These are phyloP conservation scores for Corbicula japonica DNA, from an alignment of 2,888 invertebrate species.

Conservation along the genomic window DNA sequence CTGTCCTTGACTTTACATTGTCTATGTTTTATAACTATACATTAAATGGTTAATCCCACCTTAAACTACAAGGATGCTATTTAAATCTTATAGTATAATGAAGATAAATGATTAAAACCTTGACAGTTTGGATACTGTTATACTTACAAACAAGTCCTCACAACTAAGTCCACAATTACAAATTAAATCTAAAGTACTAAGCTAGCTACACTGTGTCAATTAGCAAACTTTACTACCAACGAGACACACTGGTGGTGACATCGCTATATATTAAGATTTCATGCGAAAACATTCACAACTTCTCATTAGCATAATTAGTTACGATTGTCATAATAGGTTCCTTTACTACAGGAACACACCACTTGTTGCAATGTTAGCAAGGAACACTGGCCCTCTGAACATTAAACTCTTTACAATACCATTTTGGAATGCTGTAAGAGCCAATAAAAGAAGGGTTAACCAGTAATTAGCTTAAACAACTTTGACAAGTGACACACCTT, in stretches of 20 bases:
- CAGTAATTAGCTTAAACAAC: no score
- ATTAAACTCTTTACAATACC: background rate
- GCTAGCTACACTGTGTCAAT: background rate
- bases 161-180: background rate
- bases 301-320: conserved; percentile 17
- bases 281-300: conserved; percentile 6
- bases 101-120: background rate
- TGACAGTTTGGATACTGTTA: background rate
- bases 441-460: no score
- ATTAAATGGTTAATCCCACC: no score
- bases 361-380: background rate
- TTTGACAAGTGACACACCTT: no score
- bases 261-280: background rate
- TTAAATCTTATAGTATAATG: background rate
- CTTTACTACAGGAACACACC: conserved; percentile 9
- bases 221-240: no score
- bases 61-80: background rate
- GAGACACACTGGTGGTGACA: conserved; percentile 19
- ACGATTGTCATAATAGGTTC: conserved; percentile 4
- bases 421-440: background rate
- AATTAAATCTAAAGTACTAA: background rate
- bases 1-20: no score
- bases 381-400: background rate
- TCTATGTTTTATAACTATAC: no score
- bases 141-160: background rate